These are phyloP conservation scores for Microtus richardsoni DNA, from an alignment of 2,113 vertebrate genomes.

Conservation along the genomic window DNA sequence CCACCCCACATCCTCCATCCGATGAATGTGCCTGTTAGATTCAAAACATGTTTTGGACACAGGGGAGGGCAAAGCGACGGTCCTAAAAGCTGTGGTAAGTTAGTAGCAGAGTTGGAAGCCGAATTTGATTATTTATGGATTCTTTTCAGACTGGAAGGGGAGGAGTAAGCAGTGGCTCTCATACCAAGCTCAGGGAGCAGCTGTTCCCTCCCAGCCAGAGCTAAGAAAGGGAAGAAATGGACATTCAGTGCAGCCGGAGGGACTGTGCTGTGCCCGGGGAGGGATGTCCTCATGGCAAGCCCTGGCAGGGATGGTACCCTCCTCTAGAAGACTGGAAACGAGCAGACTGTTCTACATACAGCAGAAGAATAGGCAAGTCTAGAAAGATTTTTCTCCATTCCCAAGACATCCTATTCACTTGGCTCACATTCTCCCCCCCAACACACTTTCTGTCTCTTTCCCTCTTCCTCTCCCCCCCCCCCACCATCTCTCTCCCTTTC, in stretches of 20 bases:
- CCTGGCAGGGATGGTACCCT: background rate
- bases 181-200: conserved; percentile 62
- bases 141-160: conserved; percentile 69
- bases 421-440: background rate
- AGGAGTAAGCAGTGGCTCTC: conserved; percentile 26
- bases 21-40: conserved; percentile 46
- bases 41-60: conserved; percentile 61
- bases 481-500: fast-evolving
- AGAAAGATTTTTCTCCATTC: background rate
- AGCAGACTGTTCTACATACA: no score
- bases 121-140: conserved; percentile 80
- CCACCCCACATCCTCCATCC: background rate
- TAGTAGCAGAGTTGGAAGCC: conserved; percentile 69
- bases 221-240: background rate
- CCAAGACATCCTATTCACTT: background rate
- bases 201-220: conserved; percentile 55
- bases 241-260: background rate
- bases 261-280: background rate
- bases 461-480: no score
- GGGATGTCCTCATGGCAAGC: background rate
- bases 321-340: background rate
- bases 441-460: background rate
- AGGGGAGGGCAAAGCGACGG: conserved; percentile 54
- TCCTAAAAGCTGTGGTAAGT: conserved; percentile 65
- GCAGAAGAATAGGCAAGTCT: background rate